phyloP scores from a whole-genome alignment of 30 jellyfish, hydroid and myxozoan species.

The Rhopilema esculentum region DNA sequence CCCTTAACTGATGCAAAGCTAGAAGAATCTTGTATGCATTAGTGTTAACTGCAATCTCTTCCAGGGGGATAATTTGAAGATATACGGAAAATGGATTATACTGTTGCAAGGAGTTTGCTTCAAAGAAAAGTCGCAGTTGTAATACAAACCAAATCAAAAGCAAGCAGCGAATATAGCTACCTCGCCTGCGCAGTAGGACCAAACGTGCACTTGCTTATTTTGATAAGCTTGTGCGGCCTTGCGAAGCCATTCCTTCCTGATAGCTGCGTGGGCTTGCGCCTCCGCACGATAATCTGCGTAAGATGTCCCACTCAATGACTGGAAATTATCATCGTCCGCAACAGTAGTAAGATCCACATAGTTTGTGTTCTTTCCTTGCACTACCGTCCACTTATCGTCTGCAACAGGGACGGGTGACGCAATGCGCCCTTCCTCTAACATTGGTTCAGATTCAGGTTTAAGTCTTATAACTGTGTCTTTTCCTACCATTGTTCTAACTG shows the following conservation, averaged over 20 bases:
- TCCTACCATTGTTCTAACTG: not conserved
- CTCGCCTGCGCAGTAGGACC: slow-evolving; percentile 79
- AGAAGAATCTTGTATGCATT: no score
- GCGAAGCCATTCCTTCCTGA: slow-evolving; percentile 57
- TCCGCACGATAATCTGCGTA: slow-evolving; percentile 87
- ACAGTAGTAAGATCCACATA: slow-evolving; percentile 9
- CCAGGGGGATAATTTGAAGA: no score
- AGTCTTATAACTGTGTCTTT: not conserved
- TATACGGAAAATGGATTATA: no score
- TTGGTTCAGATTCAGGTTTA: not conserved
- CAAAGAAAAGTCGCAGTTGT: no score
- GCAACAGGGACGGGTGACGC: not conserved
- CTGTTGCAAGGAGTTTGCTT: no score
- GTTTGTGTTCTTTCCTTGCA: not conserved
- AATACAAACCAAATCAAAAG: not conserved
- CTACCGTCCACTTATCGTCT: not conserved
- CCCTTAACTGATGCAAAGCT: no score
- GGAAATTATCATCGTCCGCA: slow-evolving; percentile 6
- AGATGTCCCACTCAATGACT: slow-evolving; percentile 37
- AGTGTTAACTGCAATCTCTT: no score
- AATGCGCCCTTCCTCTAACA: not conserved
- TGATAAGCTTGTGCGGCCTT: slow-evolving; percentile 85
- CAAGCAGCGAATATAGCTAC: slow-evolving; percentile 12
- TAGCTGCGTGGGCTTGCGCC: slow-evolving; percentile 72
- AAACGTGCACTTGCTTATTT: slow-evolving; percentile 70